Evolutionary conservation across 1,140 invertebrate species (phyloP).

Genomic region (Dinothrombium tinctorium): DNA sequence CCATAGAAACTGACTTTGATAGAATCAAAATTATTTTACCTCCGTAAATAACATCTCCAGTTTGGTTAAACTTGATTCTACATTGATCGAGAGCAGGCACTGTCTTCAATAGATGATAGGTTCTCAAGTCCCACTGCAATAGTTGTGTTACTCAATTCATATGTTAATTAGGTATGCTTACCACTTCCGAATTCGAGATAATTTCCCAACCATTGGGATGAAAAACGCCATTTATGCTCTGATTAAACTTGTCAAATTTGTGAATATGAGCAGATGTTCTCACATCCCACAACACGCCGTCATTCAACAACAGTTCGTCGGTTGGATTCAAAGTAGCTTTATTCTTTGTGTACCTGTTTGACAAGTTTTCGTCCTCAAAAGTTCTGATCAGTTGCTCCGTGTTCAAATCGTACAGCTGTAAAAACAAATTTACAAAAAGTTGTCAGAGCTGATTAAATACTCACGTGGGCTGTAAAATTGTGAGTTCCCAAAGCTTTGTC

Average conservation of each 20-base stretch:
- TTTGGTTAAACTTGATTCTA: conserved; percentile 29
- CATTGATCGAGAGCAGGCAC: conserved; percentile 77
- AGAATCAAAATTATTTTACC: conserved; percentile 17
- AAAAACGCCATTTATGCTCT: conserved; percentile 78
- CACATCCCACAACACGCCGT: conserved; percentile 90
- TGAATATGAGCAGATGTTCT: conserved; percentile 44
- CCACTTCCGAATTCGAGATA: conserved; percentile 34
- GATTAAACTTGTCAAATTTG: conserved; percentile 93
- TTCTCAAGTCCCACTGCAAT: conserved; percentile 93
- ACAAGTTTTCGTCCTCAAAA: conserved; percentile 44
- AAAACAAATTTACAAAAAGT: no score
- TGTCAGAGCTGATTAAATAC: background rate
- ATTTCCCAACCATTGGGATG: conserved; percentile 90
- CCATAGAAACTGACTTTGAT: background rate
- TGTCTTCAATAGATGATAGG: conserved; percentile 75
- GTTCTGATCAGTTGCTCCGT: conserved; percentile 47
- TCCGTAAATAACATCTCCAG: conserved; percentile 30
- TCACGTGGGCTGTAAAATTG: conserved; percentile 8
- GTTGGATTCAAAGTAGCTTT: conserved; percentile 75
- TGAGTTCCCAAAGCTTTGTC: conserved; percentile 45
- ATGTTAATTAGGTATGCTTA: no score
- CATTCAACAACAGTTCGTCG: conserved; percentile 76
- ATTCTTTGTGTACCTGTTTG: conserved; percentile 81
- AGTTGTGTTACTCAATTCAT: no score
- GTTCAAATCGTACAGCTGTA: conserved; percentile 73